Base-by-base conservation (phyloP, 2,888 invertebrate genomes). In the Caradrina kadenii region DNA sequence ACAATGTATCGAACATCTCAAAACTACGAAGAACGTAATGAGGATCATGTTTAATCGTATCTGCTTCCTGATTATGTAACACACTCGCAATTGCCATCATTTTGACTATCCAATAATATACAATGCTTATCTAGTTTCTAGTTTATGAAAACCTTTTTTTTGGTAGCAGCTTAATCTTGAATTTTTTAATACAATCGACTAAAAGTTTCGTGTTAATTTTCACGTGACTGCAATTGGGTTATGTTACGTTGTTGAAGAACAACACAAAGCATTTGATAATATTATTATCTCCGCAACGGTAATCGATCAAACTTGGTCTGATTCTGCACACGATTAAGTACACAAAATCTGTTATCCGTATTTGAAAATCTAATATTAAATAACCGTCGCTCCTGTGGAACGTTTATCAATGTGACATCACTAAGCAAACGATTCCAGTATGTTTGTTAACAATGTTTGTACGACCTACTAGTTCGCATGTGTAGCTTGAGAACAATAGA, bases 391-490 rank as follows among this genome's bases (percentile, higher is more conserved):
- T 66, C 63, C 69, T 31, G 64, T 83, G 53, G 67, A 73, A 72
- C 68, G 56, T 81, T 81, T 85, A 75, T 76, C 70, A 69, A 59
- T 66, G 79, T 87, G 84, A 88, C 86, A 83, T 89, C 87, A 88
- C 81, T 83, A 73, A 82, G 80, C 73, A 88, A 86, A 89, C 85
- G 73, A 78, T 76, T 77, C 80, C 82, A 87, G 83, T 85, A 63
- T 85, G 84, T 85, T 83, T 83, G 85, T 80, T 86, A 85, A 86
- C 87, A 87, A 86, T 91, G 90, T 92, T 91, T 90, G 87, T 80
- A 83, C 86, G 88, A 86, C 90, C 92, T 85, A 88, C 87, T 89
- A 89, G 84, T 86, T 86, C 81, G 84, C 85, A 87, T 88, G 73
- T 81, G 86, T 85, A 79, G 77, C 75, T 77, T 82, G 84, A 81